These are phyloP conservation scores for Gymnoscelis rufifasciata DNA, from an alignment of 2,888 invertebrate species.

Conservation along the genomic window DNA sequence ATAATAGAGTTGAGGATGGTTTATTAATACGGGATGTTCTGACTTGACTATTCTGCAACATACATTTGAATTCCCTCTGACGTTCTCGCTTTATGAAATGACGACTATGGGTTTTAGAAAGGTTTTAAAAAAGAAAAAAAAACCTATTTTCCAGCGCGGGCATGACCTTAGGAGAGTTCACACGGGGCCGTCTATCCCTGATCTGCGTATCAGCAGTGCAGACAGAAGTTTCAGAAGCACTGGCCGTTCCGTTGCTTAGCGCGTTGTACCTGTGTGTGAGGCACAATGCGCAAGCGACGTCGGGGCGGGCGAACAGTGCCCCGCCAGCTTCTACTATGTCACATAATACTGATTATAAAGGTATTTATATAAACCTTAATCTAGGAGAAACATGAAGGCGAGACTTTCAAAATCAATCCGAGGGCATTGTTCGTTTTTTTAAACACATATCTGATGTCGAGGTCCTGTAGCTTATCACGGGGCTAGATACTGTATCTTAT, in stretches of 20 bases:
- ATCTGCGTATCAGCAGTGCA: constrained; percentile 69
- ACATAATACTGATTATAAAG: constrained; percentile 49
- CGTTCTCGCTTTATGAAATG: too few species aligned
- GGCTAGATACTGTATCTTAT: too few species aligned
- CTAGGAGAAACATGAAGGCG: background rate
- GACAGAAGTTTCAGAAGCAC: constrained; percentile 57
- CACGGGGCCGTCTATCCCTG: constrained; percentile 57
- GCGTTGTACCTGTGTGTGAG: constrained; percentile 69
- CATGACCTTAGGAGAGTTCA: constrained; percentile 59
- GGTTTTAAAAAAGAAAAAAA: too few species aligned
- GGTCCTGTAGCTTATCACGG: too few species aligned
- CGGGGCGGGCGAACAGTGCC: constrained; percentile 31
- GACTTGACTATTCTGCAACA: too few species aligned
- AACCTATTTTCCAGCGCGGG: constrained; percentile 47
- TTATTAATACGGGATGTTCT: too few species aligned
- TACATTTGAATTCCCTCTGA: too few species aligned
- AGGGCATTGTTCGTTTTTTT: too few species aligned
- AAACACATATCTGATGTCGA: too few species aligned
- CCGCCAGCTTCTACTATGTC: constrained; percentile 40
- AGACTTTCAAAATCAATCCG: too few species aligned
- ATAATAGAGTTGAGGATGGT: too few species aligned
- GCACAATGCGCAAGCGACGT: constrained; percentile 48
- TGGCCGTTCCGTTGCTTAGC: constrained; percentile 64
- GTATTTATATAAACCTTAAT: constrained; percentile 30
- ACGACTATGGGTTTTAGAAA: too few species aligned